Evolutionary conservation across 1,140 invertebrate species (phyloP), one percentile per base, ranked within the genome.

Genomic region (Drosophila nigrodunni): DNA sequence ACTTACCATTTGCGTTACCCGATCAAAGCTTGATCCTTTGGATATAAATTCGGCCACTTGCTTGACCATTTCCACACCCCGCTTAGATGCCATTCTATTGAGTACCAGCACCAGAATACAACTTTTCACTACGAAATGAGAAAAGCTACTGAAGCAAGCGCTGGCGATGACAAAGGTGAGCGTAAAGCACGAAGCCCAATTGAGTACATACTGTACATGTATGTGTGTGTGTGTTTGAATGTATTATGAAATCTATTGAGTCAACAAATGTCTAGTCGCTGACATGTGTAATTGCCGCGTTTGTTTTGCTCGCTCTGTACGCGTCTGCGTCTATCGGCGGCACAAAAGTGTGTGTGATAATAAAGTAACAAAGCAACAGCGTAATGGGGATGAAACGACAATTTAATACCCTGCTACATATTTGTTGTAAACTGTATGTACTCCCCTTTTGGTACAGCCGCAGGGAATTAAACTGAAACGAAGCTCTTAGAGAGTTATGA

Each of bases 1-100:
- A 67, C 78, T 91, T 76, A 95, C 94, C 80, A 94, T 94, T 73
- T 93, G 92, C 21, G 94, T 77, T 57, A 93, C 92, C 10, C 80
- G 81, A 52, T 93, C 94, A 72, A 93, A 94, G 46, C 91, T 85
- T 35, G 92, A 90, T 0, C 74, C 21, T 15, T 91, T 90, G 3
- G 61, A 43, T 1, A 92, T 46, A 55, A 30, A 80, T 18, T 93
- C 77, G 7, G 92, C 78, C 3, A 93, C 10, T 11, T 74, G 37
- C 76, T 92, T 93, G 2, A 93, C 52, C 18, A 93, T 57, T 52
- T 92, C 90, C 6, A 91, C 60, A 21, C 88, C 91, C 21, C 78
- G 75, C 18, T 77, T 73, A n/a, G 70, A 52, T 1, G 90, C 77
- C 92, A 92, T 92, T 66, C 34, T 61, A 15, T 13, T 25, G 7